Evolutionary conservation across 2,797 vertebrate species (phyloP).

Genomic region (Pseudochirops corinnae): DNA sequence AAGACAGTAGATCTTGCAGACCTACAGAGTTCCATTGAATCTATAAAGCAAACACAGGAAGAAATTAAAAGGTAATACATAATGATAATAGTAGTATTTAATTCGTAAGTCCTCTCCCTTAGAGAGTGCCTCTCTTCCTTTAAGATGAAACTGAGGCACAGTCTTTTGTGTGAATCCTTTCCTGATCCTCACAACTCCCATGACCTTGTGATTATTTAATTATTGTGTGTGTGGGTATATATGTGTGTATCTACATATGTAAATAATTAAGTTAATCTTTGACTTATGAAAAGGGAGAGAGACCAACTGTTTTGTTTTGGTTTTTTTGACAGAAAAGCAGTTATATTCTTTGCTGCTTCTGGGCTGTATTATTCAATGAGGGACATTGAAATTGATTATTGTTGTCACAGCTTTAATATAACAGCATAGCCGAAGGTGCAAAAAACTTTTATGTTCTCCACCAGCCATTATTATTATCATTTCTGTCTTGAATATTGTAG

Average conservation of each 20-base stretch:
- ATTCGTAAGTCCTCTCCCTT: background rate
- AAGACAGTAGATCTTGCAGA: constrained; percentile 95
- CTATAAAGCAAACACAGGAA: constrained; percentile 95
- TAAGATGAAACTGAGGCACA: constrained; percentile 4
- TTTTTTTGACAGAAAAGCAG: background rate
- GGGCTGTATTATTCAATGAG: background rate
- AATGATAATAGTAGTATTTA: constrained; percentile 1
- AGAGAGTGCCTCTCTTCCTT: constrained; percentile 44
- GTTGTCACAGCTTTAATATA: background rate
- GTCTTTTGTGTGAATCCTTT: constrained; percentile 6
- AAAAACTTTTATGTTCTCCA: background rate
- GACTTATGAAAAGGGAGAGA: background rate
- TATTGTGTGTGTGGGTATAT: background rate
- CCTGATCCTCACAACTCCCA: background rate
- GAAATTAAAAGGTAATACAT: constrained; percentile 94
- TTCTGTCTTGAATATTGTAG: background rate
- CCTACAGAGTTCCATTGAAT: constrained; percentile 97
- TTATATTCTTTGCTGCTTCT: background rate
- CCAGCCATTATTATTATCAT: background rate
- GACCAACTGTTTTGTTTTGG: background rate
- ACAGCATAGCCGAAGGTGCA: background rate
- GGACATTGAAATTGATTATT: background rate
- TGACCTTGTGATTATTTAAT: background rate
- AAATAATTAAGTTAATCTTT: background rate
- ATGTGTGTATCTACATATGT: background rate